These are phyloP conservation scores for Lipotes vexillifer DNA, from an alignment of 2,113 vertebrate genomes.

Conservation along the genomic window DNA sequence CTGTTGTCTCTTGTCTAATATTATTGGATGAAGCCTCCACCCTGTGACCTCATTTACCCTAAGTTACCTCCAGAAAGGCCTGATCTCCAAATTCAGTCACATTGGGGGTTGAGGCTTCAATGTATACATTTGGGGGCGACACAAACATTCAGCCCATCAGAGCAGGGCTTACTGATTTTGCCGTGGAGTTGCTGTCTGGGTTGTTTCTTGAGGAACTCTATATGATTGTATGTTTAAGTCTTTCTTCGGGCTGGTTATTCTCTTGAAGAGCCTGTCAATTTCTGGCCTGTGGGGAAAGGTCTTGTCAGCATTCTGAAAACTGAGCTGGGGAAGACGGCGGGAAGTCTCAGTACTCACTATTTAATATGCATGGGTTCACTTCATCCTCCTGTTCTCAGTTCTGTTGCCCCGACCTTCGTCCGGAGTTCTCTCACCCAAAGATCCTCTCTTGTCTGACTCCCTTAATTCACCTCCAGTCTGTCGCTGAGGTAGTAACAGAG, in stretches of 20 bases:
- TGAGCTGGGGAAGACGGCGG: neutral
- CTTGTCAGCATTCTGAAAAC: neutral
- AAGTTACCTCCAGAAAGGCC: neutral
- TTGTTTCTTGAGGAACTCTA: neutral
- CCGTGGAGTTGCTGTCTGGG: neutral
- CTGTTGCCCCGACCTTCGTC: neutral
- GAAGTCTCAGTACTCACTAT: neutral
- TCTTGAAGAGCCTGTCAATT: neutral
- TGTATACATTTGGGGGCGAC: neutral
- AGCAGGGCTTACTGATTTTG: neutral
- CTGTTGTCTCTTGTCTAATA: too few species aligned
- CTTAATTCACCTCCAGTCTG: neutral
- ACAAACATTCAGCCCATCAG: neutral
- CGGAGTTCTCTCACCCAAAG: neutral
- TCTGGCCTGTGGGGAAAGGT: neutral
- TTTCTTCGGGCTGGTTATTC: neutral
- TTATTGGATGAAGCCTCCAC: neutral
- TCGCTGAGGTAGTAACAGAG: neutral
- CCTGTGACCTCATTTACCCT: neutral
- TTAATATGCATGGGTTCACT: too few species aligned
- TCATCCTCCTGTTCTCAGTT: neutral
- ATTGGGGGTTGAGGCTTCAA: neutral
- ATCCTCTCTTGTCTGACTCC: neutral
- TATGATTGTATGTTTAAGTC: neutral
- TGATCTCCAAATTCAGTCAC: neutral